Evolutionary conservation across 2,113 vertebrate genomes (phyloP), one percentile per base, ranked within the genome.

Genomic region (Galeopterus variegatus): DNA sequence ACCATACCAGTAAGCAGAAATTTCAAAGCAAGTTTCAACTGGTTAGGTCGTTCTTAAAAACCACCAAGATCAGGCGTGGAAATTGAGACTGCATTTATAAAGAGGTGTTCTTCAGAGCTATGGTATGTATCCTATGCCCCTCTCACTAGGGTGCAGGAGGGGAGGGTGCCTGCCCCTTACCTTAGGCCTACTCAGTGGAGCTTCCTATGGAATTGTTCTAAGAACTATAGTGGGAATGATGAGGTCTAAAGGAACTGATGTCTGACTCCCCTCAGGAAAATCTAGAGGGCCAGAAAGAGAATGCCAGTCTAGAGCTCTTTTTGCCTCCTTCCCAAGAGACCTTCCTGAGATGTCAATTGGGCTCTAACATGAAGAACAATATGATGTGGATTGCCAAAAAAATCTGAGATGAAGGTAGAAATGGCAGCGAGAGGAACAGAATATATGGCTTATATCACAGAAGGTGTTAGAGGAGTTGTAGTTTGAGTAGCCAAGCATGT

Each of bases 1-100:
- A 75, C 28, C 33, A 86, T 62, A 86, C 26, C 28, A 86, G 21
- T 23, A 54, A 72, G 56, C 26, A 92, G 58, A 75, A 80, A 87
- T 87, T 89, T 94, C 64, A 97, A 88, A 93, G 77, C 41, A 93
- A 69, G 52, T 96, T 96, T 96, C 95, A 76, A 85, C 62, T 77
- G 18, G 67, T 82, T 90, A 92, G 84, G 56, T 90, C 26, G 28
- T 33, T 95, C 65, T 96, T 77, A 65, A 87, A 89, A 96, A 33
- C 76, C 88, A 52, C 54, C 67, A 90, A 85, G 72, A 73, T 88
- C 95, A 97, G 58, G 48, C 10, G 24, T 81, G 69, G 72, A 93
- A 95, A 97, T 7, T 48, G 52, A 70, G 48, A 70, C 21, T 52
- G 9, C 2, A 6, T 82, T 84, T 85, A 23, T 50, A 19, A 77